A percentile compares a stretch with the other conserved stretches of the same genome.
Conservation (phyloP, 2,113 vertebrate genomes). For the Anser cygnoides region DNA sequence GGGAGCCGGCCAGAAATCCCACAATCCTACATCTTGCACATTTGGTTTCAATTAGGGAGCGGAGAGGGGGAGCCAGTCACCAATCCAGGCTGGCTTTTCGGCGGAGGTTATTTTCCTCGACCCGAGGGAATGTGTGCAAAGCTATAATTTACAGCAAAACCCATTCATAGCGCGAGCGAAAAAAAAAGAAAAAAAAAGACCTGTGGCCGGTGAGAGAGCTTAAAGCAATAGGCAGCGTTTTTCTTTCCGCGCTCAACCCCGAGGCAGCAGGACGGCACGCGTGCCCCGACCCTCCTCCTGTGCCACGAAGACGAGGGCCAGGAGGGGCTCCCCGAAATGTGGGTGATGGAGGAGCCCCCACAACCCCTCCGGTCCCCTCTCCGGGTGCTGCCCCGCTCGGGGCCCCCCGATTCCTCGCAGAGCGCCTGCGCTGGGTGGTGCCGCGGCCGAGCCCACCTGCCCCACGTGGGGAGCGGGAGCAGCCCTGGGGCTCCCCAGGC, state of each 20-base stretch:
- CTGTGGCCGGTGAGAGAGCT: conserved; percentile 6
- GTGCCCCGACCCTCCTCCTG: not conserved
- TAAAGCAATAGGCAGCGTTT: conserved; percentile 44
- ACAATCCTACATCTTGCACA: conserved; percentile 90
- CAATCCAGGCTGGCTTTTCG: conserved; percentile 78
- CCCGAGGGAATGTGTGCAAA: conserved; percentile 72
- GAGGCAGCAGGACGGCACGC: accelerated
- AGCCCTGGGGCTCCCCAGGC: accelerated
- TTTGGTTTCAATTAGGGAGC: conserved; percentile 92
- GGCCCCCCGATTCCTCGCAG: accelerated
- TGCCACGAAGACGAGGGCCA: accelerated
- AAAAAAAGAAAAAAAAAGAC: not conserved
- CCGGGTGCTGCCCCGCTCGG: accelerated
- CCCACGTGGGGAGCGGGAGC: accelerated
- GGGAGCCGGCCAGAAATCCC: conserved; percentile 85
- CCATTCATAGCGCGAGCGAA: conserved; percentile 69
- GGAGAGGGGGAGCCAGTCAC: conserved; percentile 74
- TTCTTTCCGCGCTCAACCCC: accelerated
- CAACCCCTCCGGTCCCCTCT: not conserved
- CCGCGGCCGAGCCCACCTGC: not conserved
- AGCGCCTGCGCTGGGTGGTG: not conserved
- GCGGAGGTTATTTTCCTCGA: conserved; percentile 80
- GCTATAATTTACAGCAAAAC: conserved; percentile 81
- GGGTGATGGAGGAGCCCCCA: accelerated
- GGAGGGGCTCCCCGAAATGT: accelerated